Evolutionary conservation across 2,888 invertebrate genomes (phyloP).

Genomic region (Drosophila macrothrix): DNA sequence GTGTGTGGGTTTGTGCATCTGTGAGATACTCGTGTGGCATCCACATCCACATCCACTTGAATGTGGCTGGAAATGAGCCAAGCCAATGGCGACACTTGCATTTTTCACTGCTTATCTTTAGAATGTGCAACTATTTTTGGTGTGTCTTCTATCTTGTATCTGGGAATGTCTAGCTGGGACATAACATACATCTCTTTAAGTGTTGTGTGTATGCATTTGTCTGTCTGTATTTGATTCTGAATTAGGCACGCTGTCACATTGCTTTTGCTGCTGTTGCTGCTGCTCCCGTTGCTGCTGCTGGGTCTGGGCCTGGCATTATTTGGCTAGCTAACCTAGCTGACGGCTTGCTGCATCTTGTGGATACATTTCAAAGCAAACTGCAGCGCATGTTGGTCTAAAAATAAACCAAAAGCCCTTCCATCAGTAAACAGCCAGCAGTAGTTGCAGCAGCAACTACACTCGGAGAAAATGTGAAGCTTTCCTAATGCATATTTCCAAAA

Average conservation of each 20-base stretch:
- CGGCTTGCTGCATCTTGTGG: conserved; percentile 50
- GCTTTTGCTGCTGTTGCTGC: conserved; percentile 16
- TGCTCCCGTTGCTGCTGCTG: conserved; percentile 17
- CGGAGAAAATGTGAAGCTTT: background rate
- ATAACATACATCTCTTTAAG: background rate
- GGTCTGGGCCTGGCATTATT: conserved; percentile 38
- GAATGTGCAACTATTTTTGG: conserved; percentile 70
- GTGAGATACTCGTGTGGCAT: conserved; percentile 31
- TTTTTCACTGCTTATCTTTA: conserved; percentile 57
- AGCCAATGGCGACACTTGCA: conserved; percentile 65
- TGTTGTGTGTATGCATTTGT: conserved; percentile 11
- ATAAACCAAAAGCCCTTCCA: conserved; percentile 75
- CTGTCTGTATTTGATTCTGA: conserved; percentile 46
- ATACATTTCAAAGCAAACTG: conserved; percentile 75
- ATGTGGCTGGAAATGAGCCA: conserved; percentile 66
- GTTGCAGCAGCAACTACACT: conserved; percentile 28
- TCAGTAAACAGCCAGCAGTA: conserved; percentile 45
- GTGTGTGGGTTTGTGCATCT: conserved; percentile 23
- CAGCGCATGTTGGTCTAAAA: conserved; percentile 61
- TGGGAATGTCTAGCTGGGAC: conserved; percentile 40
- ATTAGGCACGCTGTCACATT: conserved; percentile 64
- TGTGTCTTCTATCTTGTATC: conserved; percentile 42
- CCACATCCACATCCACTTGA: conserved; percentile 29
- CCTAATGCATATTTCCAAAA: background rate
- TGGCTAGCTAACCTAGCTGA: conserved; percentile 26